A percentile compares a stretch with the other conserved stretches of the same genome.
Conservation (phyloP, 2,113 vertebrate genomes). For the Ursus arctos region DNA sequence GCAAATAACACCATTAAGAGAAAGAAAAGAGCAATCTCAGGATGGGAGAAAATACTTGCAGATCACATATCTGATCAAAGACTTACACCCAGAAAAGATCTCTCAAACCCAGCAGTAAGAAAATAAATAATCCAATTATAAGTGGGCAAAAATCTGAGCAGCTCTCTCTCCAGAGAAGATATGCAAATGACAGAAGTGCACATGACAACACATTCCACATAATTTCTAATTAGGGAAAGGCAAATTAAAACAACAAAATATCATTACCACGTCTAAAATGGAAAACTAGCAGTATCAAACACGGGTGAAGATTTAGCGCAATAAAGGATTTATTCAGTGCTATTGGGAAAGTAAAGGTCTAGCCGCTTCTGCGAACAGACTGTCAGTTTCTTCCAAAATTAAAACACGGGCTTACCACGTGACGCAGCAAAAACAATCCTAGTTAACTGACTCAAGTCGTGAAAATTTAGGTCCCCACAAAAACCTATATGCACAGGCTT, state of each 20-base stretch:
- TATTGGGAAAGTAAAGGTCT: background rate
- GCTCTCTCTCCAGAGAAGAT: background rate
- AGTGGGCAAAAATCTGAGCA: background rate
- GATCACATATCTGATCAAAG: background rate
- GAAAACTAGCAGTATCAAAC: background rate
- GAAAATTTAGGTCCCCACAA: background rate
- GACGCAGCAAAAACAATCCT: background rate
- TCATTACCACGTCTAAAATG: background rate
- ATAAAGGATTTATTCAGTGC: background rate
- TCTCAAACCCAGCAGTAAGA: background rate
- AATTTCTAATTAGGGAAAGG: background rate
- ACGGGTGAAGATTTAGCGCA: background rate
- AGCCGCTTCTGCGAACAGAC: background rate
- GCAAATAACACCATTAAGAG: background rate
- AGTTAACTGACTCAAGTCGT: background rate
- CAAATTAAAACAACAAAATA: background rate
- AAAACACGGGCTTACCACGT: background rate
- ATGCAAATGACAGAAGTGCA: background rate
- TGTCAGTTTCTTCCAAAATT: background rate
- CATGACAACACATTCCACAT: background rate
- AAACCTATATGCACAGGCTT: background rate
- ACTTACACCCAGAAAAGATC: background rate
- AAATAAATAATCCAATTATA: background rate
- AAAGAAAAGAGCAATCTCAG: background rate
- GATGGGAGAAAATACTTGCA: background rate